Percentiles rank a stretch among this genome's conserved stretches.
Conservation (phyloP, 2,113 vertebrate species). For the Amblyornis subalaris region DNA sequence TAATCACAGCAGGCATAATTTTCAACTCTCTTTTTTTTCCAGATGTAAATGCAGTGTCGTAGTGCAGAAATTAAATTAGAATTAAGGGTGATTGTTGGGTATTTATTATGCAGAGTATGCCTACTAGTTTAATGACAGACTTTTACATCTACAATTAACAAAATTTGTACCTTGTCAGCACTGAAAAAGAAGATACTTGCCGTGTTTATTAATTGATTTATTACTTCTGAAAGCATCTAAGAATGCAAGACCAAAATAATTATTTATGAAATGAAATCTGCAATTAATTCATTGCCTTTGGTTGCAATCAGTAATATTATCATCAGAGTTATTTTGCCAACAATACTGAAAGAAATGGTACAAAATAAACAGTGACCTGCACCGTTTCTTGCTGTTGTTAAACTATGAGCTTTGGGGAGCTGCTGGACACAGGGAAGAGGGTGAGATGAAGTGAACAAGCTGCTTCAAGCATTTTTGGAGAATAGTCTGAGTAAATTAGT, state of each 20-base stretch:
- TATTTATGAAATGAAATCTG: not conserved
- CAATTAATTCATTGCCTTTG: not conserved
- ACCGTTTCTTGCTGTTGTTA: not conserved
- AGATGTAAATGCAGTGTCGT: not conserved
- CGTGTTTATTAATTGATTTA: slow-evolving; percentile 23
- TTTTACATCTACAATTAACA: slow-evolving; percentile 18
- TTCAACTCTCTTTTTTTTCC: not conserved
- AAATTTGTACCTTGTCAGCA: not conserved
- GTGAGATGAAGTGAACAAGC: not conserved
- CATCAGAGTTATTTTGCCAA: not conserved
- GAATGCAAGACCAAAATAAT: not conserved
- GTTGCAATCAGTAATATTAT: not conserved
- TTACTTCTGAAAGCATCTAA: slow-evolving; percentile 16
- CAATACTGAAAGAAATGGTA: not conserved
- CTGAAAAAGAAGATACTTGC: not conserved
- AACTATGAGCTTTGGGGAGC: not conserved
- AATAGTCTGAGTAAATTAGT: not conserved
- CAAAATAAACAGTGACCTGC: not conserved
- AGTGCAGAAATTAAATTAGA: not conserved
- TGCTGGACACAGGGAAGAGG: not conserved
- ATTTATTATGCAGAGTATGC: not conserved
- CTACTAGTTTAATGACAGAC: not conserved
- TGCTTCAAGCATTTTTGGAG: not conserved
- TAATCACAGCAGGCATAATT: not conserved
- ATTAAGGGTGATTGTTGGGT: not conserved